These are phyloP conservation scores for Steromphala cineraria DNA, from an alignment of 2,888 invertebrate species.

Conservation along the genomic window DNA sequence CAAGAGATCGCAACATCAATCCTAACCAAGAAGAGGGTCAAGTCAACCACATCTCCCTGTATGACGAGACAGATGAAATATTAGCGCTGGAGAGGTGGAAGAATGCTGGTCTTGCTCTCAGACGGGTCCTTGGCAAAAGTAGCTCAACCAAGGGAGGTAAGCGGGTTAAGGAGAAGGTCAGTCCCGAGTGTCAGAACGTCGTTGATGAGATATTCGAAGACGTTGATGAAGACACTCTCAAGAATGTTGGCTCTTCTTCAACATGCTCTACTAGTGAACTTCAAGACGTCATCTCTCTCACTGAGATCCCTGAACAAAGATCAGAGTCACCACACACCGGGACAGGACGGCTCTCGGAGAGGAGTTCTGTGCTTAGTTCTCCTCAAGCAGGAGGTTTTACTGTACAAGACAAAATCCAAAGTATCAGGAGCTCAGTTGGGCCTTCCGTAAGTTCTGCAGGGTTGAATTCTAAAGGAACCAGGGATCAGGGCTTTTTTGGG, in stretches of 20 bases:
- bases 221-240: background rate
- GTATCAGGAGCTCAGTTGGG: too few species aligned
- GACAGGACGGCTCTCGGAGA: background rate
- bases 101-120: slow-evolving; percentile 8
- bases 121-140: background rate
- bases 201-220: slow-evolving; percentile 13
- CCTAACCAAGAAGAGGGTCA: background rate
- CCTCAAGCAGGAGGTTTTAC: background rate
- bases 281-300: background rate
- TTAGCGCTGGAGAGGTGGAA: slow-evolving; percentile 14
- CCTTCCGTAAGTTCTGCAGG: too few species aligned
- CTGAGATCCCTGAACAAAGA: background rate
- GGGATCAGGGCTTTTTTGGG: too few species aligned
- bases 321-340: background rate
- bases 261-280: background rate
- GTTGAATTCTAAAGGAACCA: too few species aligned
- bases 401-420: background rate
- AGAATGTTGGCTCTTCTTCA: background rate
- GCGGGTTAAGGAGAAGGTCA: background rate
- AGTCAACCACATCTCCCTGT: slow-evolving; percentile 12
- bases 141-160: background rate
- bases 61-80: background rate
- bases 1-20: background rate
- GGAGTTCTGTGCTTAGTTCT: background rate
- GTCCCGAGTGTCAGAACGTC: background rate